phyloP scores from a whole-genome alignment of 2,113 vertebrate species.

The Strix aluco region DNA sequence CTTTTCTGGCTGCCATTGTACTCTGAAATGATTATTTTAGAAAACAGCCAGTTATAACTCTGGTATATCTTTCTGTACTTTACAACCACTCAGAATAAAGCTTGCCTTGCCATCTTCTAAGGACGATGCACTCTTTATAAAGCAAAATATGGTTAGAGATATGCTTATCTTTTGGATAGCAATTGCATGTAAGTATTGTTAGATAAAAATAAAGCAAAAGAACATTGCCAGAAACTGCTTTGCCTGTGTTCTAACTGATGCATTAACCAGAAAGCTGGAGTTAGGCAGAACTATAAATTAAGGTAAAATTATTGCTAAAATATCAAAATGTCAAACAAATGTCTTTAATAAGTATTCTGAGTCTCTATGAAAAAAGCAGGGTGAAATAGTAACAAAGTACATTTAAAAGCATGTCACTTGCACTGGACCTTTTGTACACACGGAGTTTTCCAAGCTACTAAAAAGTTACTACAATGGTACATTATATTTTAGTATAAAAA shows the following conservation, averaged over 20 bases:
- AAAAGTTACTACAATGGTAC: not conserved
- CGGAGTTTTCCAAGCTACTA: not conserved
- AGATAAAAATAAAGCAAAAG: not conserved
- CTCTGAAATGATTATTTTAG: not conserved
- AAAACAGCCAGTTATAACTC: not conserved
- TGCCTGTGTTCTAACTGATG: not conserved
- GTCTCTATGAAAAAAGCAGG: not conserved
- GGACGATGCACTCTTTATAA: not conserved
- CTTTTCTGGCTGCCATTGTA: not conserved
- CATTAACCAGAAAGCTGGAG: not conserved
- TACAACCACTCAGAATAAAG: not conserved
- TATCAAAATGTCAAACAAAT: conserved; percentile 30
- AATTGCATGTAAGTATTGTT: not conserved
- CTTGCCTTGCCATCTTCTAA: not conserved
- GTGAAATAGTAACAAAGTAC: not conserved
- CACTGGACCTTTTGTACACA: not conserved
- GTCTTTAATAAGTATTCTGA: not conserved
- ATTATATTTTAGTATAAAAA: not conserved
- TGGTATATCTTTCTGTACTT: not conserved
- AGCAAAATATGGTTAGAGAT: not conserved
- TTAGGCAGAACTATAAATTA: not conserved
- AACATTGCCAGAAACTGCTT: not conserved
- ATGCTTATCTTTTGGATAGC: not conserved
- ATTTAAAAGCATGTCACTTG: not conserved
- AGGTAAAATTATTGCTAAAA: not conserved